Conservation (phyloP, 2,113 vertebrate species). For the Clarias gariepinus region DNA sequence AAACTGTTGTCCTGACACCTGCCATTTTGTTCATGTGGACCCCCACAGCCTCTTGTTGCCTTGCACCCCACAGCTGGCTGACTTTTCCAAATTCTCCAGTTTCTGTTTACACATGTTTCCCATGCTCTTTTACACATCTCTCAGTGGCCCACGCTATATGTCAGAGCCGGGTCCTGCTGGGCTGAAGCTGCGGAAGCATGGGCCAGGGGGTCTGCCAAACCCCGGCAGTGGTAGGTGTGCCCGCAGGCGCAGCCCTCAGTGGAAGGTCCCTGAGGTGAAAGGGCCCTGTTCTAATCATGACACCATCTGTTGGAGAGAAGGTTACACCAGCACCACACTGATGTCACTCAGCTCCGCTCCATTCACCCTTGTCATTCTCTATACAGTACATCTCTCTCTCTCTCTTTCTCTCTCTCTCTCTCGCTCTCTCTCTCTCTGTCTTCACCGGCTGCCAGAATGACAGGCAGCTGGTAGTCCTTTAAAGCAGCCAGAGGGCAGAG, state of each 20-base stretch:
- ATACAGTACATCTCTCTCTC: background rate
- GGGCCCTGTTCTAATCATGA: constrained; percentile 55
- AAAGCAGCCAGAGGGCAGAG: constrained; percentile 58
- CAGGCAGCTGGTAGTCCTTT: constrained; percentile 49
- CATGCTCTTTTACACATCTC: constrained; percentile 51
- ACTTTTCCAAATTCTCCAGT: constrained; percentile 47
- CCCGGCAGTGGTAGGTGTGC: constrained; percentile 42
- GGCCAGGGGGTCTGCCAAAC: constrained; percentile 41
- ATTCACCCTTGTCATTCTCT: constrained; percentile 29
- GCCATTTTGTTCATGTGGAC: constrained; percentile 29
- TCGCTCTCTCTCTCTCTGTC: constrained; percentile 3
- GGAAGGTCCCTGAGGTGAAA: constrained; percentile 56
- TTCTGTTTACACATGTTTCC: constrained; percentile 52
- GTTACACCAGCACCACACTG: constrained; percentile 54
- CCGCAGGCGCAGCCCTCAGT: constrained; percentile 43
- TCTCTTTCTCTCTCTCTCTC: constrained; percentile 10
- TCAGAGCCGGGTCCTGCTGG: background rate
- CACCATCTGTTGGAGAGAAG: constrained; percentile 63
- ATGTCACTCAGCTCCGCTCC: constrained; percentile 51
- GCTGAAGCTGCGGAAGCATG: constrained; percentile 15
- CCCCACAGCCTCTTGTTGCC: constrained; percentile 19
- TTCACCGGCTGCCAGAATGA: constrained; percentile 43
- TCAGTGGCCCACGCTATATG: constrained; percentile 29
- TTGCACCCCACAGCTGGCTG: constrained; percentile 42
- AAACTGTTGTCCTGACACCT: constrained; percentile 31